These are phyloP conservation scores for Thalassarche chlororhynchos DNA, from an alignment of 2,113 vertebrate species.

Conservation along the genomic window DNA sequence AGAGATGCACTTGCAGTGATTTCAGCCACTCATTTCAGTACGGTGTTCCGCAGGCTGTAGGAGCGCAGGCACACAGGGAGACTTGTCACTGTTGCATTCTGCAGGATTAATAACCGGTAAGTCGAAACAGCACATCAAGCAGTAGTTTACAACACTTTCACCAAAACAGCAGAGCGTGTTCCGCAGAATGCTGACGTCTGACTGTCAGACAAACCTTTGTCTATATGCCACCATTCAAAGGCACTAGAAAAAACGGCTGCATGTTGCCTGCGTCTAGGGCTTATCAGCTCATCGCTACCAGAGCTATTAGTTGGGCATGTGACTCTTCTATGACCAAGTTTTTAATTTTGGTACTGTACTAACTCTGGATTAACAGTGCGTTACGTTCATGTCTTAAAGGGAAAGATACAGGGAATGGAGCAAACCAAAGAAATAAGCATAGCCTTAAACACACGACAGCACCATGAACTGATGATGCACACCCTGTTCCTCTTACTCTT, in stretches of 20 bases:
- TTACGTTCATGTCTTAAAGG: neutral
- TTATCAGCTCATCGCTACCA: neutral
- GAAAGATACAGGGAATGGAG: neutral
- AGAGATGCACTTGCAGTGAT: neutral
- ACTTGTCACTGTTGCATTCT: neutral
- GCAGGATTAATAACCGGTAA: neutral
- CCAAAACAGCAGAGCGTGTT: neutral
- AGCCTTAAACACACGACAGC: neutral
- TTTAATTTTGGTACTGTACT: neutral
- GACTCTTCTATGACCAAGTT: neutral
- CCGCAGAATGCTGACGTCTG: neutral
- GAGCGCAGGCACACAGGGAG: neutral
- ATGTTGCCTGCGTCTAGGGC: neutral
- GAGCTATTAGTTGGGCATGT: neutral
- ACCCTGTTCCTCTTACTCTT: neutral
- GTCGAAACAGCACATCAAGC: neutral
- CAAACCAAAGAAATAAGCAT: neutral
- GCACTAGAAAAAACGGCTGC: neutral
- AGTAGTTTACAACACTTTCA: neutral
- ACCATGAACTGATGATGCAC: rapidly evolving
- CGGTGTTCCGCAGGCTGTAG: rapidly evolving
- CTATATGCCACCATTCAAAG: neutral
- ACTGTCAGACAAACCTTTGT: neutral
- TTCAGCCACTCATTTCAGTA: neutral
- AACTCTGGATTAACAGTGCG: neutral